Percentiles rank a stretch among this genome's conserved stretches.
phyloP scores from a whole-genome alignment of 2,797 vertebrate genomes.

The Glyptemys insculpta region DNA sequence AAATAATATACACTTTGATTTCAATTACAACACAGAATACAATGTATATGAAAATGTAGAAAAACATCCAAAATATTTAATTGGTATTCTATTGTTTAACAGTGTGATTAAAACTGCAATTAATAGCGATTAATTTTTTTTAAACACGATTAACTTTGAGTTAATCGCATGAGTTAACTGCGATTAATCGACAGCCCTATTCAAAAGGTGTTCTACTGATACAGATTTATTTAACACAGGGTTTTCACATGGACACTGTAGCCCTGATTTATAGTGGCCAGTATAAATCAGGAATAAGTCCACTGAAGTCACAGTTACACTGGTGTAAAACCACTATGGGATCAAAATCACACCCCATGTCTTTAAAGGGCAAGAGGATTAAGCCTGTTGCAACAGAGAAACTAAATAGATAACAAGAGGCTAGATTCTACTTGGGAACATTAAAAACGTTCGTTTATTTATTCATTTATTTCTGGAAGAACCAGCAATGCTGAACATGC shows the following conservation, averaged over 20 bases:
- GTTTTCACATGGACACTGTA: slow-evolving; percentile 3
- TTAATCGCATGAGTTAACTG: too few relatives aligned
- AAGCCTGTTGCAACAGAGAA: not conserved
- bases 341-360: slow-evolving; percentile 56
- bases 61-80: too few relatives aligned
- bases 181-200: not conserved
- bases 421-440: slow-evolving; percentile 46
- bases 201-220: slow-evolving; percentile 32
- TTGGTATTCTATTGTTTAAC: too few relatives aligned
- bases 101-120: too few relatives aligned
- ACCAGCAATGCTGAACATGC: slow-evolving; percentile 65
- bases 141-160: too few relatives aligned
- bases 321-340: slow-evolving; percentile 61
- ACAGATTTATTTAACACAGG: slow-evolving; percentile 50
- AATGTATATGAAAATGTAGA: too few relatives aligned
- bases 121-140: too few relatives aligned
- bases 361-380: slow-evolving; percentile 30
- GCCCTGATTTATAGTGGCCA: slow-evolving; percentile 63
- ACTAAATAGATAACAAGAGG: not conserved
- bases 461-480: slow-evolving; percentile 63
- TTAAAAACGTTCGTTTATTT: slow-evolving; percentile 61
- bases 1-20: too few relatives aligned
- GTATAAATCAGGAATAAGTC: slow-evolving; percentile 63
- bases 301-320: slow-evolving; percentile 67
- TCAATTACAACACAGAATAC: too few relatives aligned